phyloP scores from a whole-genome alignment of 2,113 vertebrate species.

The Heteronetta atricapilla region DNA sequence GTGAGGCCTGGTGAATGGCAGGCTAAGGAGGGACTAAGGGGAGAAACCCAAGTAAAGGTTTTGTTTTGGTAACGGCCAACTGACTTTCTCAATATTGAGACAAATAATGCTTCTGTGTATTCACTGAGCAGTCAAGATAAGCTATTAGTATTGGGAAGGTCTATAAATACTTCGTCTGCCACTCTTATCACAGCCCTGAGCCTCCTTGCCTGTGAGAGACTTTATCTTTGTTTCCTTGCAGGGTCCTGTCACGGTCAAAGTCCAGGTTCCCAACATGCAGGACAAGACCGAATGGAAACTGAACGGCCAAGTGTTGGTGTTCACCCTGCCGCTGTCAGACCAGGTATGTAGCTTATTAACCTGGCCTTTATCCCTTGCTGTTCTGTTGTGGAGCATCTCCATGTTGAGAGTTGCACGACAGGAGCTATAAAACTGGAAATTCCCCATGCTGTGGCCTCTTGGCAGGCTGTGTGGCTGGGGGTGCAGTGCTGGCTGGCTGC shows the following conservation, averaged over 20 bases:
- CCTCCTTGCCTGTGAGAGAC: neutral
- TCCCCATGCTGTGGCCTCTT: neutral
- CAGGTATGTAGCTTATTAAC: constrained; percentile 80
- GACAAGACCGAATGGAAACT: constrained; percentile 99
- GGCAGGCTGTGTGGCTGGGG: neutral
- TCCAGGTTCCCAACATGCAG: constrained; percentile 99
- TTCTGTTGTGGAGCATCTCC: rapidly evolving
- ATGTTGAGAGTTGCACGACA: neutral
- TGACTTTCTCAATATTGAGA: neutral
- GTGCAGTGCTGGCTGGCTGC: neutral
- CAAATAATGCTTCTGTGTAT: neutral
- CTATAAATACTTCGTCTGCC: neutral
- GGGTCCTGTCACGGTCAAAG: constrained; percentile 97
- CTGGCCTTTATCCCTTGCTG: neutral
- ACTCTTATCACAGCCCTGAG: neutral
- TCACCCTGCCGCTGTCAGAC: constrained; percentile 94
- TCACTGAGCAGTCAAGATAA: neutral
- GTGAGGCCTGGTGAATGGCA: neutral
- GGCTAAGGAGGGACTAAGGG: neutral
- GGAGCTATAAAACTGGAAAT: neutral
- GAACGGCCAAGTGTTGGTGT: constrained; percentile 92
- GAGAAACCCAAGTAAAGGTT: neutral
- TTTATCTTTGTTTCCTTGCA: constrained; percentile 53
- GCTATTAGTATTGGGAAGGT: neutral
- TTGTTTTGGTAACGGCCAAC: neutral